Conservation (phyloP, 2,113 vertebrate species). For the Holacanthus passer region DNA sequence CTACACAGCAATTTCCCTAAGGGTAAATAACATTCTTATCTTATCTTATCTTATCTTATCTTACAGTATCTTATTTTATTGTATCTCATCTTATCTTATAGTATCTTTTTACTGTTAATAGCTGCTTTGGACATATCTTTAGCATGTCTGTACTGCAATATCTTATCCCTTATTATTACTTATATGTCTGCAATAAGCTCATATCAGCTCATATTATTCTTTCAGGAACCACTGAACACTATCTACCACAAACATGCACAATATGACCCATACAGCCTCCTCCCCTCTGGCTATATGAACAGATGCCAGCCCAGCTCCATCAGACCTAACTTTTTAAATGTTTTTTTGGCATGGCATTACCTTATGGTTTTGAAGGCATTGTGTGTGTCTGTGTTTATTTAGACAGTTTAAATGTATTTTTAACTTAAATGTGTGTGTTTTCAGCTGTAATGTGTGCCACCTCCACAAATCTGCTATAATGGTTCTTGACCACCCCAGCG, state of each 20-base stretch:
- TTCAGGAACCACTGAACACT: neutral
- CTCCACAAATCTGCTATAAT: neutral
- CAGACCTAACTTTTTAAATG: neutral
- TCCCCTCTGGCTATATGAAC: too few relatives aligned
- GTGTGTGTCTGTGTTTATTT: neutral
- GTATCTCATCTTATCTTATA: too few relatives aligned
- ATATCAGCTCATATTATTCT: neutral
- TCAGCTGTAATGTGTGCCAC: neutral
- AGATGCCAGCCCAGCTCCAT: neutral
- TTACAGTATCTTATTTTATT: too few relatives aligned
- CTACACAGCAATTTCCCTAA: too few relatives aligned
- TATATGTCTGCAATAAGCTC: neutral
- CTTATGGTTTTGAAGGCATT: neutral
- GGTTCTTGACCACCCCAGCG: neutral
- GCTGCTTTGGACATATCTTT: neutral
- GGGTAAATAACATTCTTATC: too few relatives aligned
- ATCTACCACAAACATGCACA: neutral
- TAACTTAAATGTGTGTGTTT: slow-evolving; percentile 9
- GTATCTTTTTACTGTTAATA: too few relatives aligned
- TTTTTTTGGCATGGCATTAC: neutral
- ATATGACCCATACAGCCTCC: neutral
- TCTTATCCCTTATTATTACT: neutral
- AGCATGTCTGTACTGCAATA: neutral
- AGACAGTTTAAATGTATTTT: neutral
- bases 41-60: too few relatives aligned